These are phyloP conservation scores for Paratilapia polleni DNA, from an alignment of 2,113 vertebrate genomes.

Conservation along the genomic window DNA sequence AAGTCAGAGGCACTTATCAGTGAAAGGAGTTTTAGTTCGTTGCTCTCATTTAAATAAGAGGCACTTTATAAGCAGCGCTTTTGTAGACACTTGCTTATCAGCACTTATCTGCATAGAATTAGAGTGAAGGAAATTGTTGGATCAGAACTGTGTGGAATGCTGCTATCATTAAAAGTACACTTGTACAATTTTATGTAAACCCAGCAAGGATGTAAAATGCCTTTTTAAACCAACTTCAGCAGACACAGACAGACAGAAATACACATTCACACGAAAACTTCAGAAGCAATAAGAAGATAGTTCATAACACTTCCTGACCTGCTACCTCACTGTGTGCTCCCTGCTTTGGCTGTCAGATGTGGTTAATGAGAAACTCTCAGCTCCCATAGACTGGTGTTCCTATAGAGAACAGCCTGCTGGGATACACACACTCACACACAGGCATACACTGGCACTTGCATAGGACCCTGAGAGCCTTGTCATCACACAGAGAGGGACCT, in stretches of 20 bases:
- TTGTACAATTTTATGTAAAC: constrained; percentile 14
- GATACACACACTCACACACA: constrained; percentile 56
- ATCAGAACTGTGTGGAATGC: constrained; percentile 17
- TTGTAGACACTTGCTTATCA: constrained; percentile 43
- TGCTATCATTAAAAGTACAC: not conserved
- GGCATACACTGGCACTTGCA: constrained; percentile 22
- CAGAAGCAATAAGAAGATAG: constrained; percentile 51
- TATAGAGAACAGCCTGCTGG: constrained; percentile 70
- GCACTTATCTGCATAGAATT: constrained; percentile 47
- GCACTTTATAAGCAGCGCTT: constrained; percentile 37
- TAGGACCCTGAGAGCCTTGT: constrained; percentile 64
- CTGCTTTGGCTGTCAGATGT: constrained; percentile 73
- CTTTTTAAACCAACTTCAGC: constrained; percentile 10
- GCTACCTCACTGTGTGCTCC: constrained; percentile 60
- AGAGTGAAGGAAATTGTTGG: constrained; percentile 16
- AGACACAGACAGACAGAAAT: constrained; percentile 3
- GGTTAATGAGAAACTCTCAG: constrained; percentile 69
- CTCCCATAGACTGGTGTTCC: constrained; percentile 54
- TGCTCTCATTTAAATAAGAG: constrained; percentile 53
- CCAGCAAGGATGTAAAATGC: not conserved
- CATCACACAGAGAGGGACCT: constrained; percentile 68
- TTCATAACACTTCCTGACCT: constrained; percentile 63
- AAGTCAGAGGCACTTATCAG: constrained; percentile 36
- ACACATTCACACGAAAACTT: constrained; percentile 36
- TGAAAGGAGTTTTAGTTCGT: constrained; percentile 32